Percentiles rank a stretch among this genome's conserved stretches.
phyloP scores from a whole-genome alignment of 2,888 invertebrate species.

The Morpho deidamia region DNA sequence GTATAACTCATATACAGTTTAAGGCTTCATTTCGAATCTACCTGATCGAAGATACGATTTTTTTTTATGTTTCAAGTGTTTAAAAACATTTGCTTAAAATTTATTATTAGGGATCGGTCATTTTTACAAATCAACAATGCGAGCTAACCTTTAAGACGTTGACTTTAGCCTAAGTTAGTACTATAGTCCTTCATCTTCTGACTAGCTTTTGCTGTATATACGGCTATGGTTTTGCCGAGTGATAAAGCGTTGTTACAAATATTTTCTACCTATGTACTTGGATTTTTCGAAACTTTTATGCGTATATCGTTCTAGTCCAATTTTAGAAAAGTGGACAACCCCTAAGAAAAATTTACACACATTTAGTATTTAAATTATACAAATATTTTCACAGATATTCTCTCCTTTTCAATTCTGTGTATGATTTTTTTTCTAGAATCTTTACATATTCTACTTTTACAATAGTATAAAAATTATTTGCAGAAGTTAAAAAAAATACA shows the following conservation, averaged over 20 bases:
- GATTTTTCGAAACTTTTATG: constrained; percentile 51
- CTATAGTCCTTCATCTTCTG: constrained; percentile 38
- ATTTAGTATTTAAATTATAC: too few species aligned
- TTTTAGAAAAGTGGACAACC: neutral
- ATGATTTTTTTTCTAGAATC: too few species aligned
- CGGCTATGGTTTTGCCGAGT: constrained; percentile 42
- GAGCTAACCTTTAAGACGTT: neutral
- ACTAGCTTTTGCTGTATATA: constrained; percentile 53
- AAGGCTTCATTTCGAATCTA: too few species aligned
- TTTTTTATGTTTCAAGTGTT: too few species aligned
- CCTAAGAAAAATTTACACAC: neutral
- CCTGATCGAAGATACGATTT: too few species aligned
- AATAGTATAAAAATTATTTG: too few species aligned
- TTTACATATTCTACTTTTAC: too few species aligned
- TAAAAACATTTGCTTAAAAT: neutral
- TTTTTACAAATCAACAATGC: neutral
- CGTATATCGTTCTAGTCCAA: constrained; percentile 6
- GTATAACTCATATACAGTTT: too few species aligned
- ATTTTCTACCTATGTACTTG: constrained; percentile 38
- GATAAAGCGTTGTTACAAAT: constrained; percentile 20
- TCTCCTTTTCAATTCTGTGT: too few species aligned
- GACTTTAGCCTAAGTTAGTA: constrained; percentile 34
- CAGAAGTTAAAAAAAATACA: too few species aligned
- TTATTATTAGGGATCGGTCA: neutral
- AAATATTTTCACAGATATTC: neutral